A percentile compares a stretch with the other conserved stretches of the same genome.
Evolutionary conservation across 2,113 vertebrate species (phyloP).

Genomic region (Micronycteris hirsuta): DNA sequence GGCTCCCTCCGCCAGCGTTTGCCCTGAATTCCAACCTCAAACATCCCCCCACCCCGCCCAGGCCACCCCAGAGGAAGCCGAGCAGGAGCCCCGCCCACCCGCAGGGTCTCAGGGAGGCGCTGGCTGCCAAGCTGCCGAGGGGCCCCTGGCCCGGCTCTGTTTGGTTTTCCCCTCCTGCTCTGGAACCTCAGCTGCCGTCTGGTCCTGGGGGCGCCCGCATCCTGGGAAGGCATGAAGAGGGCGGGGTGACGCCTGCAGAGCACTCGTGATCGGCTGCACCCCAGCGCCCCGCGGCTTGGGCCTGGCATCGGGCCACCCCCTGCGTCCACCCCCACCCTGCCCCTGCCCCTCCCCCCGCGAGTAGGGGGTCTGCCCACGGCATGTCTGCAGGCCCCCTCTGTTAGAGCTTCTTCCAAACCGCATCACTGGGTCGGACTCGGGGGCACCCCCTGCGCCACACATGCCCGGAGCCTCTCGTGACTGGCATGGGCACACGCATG

Average conservation of each 20-base stretch:
- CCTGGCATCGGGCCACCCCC: background rate
- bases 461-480: rapidly evolving
- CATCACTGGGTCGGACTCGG: no score
- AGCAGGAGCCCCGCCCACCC: slow-evolving; percentile 6
- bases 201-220: background rate
- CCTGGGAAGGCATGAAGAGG: background rate
- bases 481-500: background rate
- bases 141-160: slow-evolving; percentile 33
- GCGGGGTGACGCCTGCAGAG: background rate
- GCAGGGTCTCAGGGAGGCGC: slow-evolving; percentile 27
- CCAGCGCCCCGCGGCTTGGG: rapidly evolving
- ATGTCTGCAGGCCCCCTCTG: no score
- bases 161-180: slow-evolving; percentile 61
- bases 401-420: no score
- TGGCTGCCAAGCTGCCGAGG: slow-evolving; percentile 41
- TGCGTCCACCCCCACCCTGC: rapidly evolving
- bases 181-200: slow-evolving; percentile 40
- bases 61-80: slow-evolving; percentile 43
- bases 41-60: background rate
- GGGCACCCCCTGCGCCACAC: rapidly evolving
- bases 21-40: slow-evolving; percentile 33
- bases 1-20: background rate
- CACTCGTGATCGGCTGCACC: background rate
- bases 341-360: no score
- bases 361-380: background rate